Conservation (phyloP, 2,888 invertebrate genomes). For the Drosophila mimica region DNA sequence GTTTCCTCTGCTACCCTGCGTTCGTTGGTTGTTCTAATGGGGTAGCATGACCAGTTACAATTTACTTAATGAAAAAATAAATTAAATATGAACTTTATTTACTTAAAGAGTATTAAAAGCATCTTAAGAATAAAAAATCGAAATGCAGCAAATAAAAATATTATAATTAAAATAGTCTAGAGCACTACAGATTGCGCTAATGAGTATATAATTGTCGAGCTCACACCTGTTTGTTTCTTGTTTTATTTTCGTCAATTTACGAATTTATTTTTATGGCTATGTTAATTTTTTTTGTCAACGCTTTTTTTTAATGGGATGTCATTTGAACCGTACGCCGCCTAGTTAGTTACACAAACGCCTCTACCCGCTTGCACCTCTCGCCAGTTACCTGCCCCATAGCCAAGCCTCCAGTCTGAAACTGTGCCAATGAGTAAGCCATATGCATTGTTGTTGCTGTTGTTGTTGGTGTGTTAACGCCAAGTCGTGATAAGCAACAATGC, state of each 20-base stretch:
- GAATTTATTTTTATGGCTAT: conserved; percentile 68
- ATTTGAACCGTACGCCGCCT: conserved; percentile 33
- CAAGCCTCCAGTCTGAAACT: conserved; percentile 54
- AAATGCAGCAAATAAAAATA: no score
- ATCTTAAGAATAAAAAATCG: no score
- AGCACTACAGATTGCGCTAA: not conserved
- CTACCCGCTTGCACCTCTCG: conserved; percentile 4
- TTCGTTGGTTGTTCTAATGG: not conserved
- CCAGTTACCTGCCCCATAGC: conserved; percentile 4
- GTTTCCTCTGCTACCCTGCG: not conserved
- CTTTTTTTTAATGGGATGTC: conserved; percentile 62
- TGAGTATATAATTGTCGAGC: not conserved
- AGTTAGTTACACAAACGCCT: conserved; percentile 4
- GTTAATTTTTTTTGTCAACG: conserved; percentile 64
- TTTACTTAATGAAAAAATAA: not conserved
- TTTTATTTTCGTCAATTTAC: conserved; percentile 32
- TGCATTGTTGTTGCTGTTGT: conserved; percentile 16
- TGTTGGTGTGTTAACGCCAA: conserved; percentile 10
- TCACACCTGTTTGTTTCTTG: not conserved
- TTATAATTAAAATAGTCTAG: not conserved
- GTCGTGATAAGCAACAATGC: conserved; percentile 45
- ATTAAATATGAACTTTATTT: not conserved
- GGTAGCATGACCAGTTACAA: not conserved
- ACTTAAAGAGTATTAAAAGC: not conserved
- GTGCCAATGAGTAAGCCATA: conserved; percentile 65